Percentiles rank a stretch among this genome's conserved stretches.
These are phyloP conservation scores for Drosophila limbata DNA, from an alignment of 2,888 invertebrate species.

Conservation along the genomic window DNA sequence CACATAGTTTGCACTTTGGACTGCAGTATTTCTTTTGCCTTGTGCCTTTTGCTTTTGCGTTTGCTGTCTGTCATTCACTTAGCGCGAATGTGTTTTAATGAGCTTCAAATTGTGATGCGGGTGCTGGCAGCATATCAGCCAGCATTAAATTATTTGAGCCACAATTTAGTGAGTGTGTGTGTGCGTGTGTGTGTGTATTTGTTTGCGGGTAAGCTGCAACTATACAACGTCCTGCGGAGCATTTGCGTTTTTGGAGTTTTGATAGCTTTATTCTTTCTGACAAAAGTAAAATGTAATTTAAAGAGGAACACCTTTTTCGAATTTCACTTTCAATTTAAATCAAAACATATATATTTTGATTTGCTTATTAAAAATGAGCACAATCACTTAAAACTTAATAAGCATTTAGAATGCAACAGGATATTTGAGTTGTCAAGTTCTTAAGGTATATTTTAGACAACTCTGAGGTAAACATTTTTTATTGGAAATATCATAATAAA, in stretches of 20 bases:
- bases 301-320: neutral
- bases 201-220: neutral
- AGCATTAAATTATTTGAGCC: slow-evolving; percentile 8
- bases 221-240: neutral
- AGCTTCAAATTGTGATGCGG: slow-evolving; percentile 71
- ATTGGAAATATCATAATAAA: too few relatives aligned
- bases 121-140: slow-evolving; percentile 5
- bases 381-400: too few relatives aligned
- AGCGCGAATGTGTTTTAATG: slow-evolving; percentile 73
- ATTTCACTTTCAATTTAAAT: neutral
- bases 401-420: too few relatives aligned
- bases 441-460: too few relatives aligned
- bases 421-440: too few relatives aligned
- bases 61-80: slow-evolving; percentile 35
- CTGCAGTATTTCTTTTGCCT: slow-evolving; percentile 31
- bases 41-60: slow-evolving; percentile 17
- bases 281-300: neutral
- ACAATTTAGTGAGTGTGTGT: neutral
- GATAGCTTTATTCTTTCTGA: neutral
- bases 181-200: neutral
- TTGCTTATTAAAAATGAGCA: too few relatives aligned
- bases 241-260: neutral
- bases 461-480: too few relatives aligned
- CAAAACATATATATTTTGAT: too few relatives aligned
- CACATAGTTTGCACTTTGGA: slow-evolving; percentile 43